Conservation (phyloP, 2,888 invertebrate genomes). For the Amphimallon solstitiale region DNA sequence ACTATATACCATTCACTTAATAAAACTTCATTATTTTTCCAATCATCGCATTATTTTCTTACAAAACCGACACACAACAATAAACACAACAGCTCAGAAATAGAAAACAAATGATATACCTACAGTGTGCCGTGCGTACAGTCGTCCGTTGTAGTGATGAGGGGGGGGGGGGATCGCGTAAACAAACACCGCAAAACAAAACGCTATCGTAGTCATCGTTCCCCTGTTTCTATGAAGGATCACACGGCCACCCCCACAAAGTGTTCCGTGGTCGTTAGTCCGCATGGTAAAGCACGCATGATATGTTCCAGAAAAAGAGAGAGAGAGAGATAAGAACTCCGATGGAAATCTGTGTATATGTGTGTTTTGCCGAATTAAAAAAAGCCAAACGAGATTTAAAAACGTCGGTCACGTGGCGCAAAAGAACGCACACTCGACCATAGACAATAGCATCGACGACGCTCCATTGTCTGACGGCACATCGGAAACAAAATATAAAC, state of each 20-base stretch:
- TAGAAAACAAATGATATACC: slow-evolving; percentile 26
- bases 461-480: slow-evolving; percentile 24
- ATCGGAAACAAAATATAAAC: slow-evolving; percentile 37
- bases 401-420: slow-evolving; percentile 34
- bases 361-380: slow-evolving; percentile 34
- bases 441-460: slow-evolving; percentile 28
- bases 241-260: slow-evolving; percentile 9
- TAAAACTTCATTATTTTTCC: slow-evolving; percentile 25
- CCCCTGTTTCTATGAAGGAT: slow-evolving; percentile 4
- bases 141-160: slow-evolving; percentile 14
- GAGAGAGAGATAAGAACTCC: no score
- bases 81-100: slow-evolving; percentile 14
- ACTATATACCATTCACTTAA: background rate
- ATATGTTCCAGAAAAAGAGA: slow-evolving; percentile 12
- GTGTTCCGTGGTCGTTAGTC: slow-evolving; percentile 14
- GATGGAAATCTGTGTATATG: background rate
- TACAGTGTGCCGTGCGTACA: background rate
- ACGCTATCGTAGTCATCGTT: slow-evolving; percentile 15
- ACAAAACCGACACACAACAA: background rate
- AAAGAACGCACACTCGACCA: slow-evolving; percentile 18
- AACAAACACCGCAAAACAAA: slow-evolving; percentile 37
- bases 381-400: slow-evolving; percentile 31
- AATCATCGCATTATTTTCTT: background rate
- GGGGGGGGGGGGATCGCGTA: slow-evolving; percentile 27
- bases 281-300: slow-evolving; percentile 6